Evolutionary conservation across 2,797 vertebrate species (phyloP).

Genomic region (Alfaro cultratus): DNA sequence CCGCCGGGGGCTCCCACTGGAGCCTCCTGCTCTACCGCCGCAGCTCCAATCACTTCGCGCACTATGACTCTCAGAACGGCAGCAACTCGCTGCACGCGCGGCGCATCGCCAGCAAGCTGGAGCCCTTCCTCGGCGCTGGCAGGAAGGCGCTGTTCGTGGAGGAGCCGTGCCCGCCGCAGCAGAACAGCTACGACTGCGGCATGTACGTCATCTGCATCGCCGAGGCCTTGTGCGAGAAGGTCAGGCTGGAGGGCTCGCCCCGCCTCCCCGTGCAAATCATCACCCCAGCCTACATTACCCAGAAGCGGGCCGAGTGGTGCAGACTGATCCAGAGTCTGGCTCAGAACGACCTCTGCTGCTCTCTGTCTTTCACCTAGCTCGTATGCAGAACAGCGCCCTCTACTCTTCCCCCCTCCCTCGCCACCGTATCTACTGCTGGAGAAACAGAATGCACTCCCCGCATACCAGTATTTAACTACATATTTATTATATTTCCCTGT

Average conservation of each 20-base stretch:
- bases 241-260: constrained; percentile 74
- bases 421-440: constrained; percentile 54
- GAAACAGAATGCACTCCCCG: constrained; percentile 60
- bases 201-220: constrained; percentile 97
- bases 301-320: constrained; percentile 91
- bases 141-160: constrained; percentile 84
- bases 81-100: constrained; percentile 89
- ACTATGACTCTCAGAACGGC: constrained; percentile 94
- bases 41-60: constrained; percentile 85
- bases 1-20: constrained; percentile 95
- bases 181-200: constrained; percentile 98
- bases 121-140: constrained; percentile 83
- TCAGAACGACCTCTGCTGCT: constrained; percentile 67
- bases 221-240: constrained; percentile 88
- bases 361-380: constrained; percentile 52
- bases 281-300: constrained; percentile 90
- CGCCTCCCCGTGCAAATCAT: constrained; percentile 84
- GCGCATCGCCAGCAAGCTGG: constrained; percentile 88
- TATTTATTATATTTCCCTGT: constrained; percentile 54
- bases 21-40: constrained; percentile 92
- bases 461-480: constrained; percentile 42
- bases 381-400: constrained; percentile 41
- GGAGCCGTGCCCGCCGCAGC: constrained; percentile 90
- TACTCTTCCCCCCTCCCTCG: not conserved
- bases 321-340: constrained; percentile 84